Conservation (phyloP, 2,888 invertebrate species). For the Drosophila algonquin region DNA sequence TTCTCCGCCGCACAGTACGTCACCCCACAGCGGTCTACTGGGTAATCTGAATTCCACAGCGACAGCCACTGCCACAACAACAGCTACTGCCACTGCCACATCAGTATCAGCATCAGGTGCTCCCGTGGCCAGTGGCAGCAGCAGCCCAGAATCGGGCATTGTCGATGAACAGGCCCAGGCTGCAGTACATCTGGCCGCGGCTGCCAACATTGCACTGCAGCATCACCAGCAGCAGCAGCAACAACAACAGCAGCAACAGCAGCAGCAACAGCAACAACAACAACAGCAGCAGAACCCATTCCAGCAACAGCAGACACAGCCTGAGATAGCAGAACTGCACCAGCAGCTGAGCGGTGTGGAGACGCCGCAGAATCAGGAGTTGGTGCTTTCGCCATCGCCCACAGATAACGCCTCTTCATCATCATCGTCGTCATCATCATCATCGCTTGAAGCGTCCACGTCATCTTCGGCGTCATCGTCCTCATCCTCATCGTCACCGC, state of each 20-base stretch:
- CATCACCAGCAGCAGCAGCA: slow-evolving; percentile 80
- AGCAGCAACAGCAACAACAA: slow-evolving; percentile 79
- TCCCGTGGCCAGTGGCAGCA: slow-evolving; percentile 69
- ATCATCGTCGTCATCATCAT: slow-evolving; percentile 63
- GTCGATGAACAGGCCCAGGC: slow-evolving; percentile 77
- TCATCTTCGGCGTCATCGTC: slow-evolving; percentile 55
- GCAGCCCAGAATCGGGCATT: slow-evolving; percentile 65
- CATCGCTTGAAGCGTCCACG: slow-evolving; percentile 68
- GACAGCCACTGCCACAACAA: slow-evolving; percentile 65
- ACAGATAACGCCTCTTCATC: slow-evolving; percentile 59
- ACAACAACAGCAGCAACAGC: slow-evolving; percentile 78
- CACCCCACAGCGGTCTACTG: slow-evolving; percentile 72
- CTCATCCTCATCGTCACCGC: slow-evolving; percentile 37
- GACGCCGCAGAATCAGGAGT: slow-evolving; percentile 72
- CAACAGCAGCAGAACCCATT: slow-evolving; percentile 82
- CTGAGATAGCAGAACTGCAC: slow-evolving; percentile 77
- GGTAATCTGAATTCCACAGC: slow-evolving; percentile 79
- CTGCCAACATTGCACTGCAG: slow-evolving; percentile 82
- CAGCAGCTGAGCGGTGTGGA: slow-evolving; percentile 75
- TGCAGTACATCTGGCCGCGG: slow-evolving; percentile 77
- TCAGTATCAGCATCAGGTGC: slow-evolving; percentile 74
- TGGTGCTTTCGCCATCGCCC: slow-evolving; percentile 79
- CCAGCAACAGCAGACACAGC: slow-evolving; percentile 82
- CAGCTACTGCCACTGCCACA: slow-evolving; percentile 52
- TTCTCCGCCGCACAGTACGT: slow-evolving; percentile 79